phyloP scores from a whole-genome alignment of 2,113 vertebrate species.

The Nansenia antarctica region DNA sequence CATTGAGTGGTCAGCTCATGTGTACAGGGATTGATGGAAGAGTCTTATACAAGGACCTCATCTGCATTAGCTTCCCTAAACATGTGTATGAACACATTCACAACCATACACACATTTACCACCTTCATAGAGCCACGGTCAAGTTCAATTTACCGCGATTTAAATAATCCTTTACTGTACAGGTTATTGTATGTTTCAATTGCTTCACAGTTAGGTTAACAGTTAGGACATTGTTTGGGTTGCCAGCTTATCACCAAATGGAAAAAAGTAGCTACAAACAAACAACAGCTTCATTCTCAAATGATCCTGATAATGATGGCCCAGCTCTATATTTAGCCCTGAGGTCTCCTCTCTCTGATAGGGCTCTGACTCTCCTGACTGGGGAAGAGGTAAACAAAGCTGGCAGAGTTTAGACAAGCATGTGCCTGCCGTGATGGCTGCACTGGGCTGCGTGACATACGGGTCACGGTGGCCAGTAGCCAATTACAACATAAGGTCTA shows the following conservation, averaged over 20 bases:
- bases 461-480: slow-evolving; percentile 16
- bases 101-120: too few species aligned
- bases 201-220: too few species aligned
- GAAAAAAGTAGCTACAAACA: slow-evolving; percentile 27
- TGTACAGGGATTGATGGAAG: too few species aligned
- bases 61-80: too few species aligned
- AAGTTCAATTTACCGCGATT: too few species aligned
- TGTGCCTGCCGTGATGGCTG: slow-evolving; percentile 27
- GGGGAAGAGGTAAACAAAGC: slow-evolving; percentile 55
- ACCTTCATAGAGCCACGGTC: too few species aligned
- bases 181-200: too few species aligned
- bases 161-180: too few species aligned
- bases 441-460: slow-evolving; percentile 23
- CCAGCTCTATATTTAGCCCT: slow-evolving; percentile 47
- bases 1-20: too few species aligned
- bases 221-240: slow-evolving; percentile 30
- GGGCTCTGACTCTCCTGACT: slow-evolving; percentile 38
- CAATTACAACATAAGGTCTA: neutral
- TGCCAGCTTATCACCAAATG: slow-evolving; percentile 39
- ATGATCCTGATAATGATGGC: slow-evolving; percentile 61
- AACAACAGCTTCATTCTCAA: slow-evolving; percentile 48
- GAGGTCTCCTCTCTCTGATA: slow-evolving; percentile 18
- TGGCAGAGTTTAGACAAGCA: slow-evolving; percentile 51
- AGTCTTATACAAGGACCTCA: too few species aligned
- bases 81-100: too few species aligned